Conservation (phyloP, 2,113 vertebrate species). For the Propithecus coquereli region DNA sequence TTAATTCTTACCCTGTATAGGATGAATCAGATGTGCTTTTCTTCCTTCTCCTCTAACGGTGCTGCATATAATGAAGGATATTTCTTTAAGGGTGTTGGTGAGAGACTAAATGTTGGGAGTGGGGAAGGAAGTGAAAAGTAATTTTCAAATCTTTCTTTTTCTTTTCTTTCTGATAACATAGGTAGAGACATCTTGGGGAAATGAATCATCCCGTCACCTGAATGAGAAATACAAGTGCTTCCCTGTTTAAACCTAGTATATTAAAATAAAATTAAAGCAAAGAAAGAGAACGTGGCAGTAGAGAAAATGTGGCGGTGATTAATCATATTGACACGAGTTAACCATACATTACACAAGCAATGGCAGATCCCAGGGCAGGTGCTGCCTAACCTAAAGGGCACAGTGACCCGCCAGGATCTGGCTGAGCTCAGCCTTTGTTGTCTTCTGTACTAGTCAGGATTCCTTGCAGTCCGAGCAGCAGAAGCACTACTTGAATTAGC, state of each 20-base stretch:
- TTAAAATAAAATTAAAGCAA: conserved; percentile 21
- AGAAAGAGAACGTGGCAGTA: background rate
- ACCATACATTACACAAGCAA: background rate
- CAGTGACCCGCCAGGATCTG: background rate
- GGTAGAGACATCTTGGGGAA: background rate
- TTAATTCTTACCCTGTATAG: background rate
- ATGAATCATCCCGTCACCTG: conserved; percentile 31
- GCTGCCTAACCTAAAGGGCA: background rate
- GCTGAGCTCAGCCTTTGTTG: background rate
- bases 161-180: conserved; percentile 34
- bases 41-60: background rate
- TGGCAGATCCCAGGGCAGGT: background rate
- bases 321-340: background rate
- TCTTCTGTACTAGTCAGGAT: background rate
- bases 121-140: background rate
- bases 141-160: background rate
- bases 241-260: background rate
- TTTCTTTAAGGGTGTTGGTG: background rate
- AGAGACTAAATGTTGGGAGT: background rate
- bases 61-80: background rate
- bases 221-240: background rate
- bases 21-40: background rate
- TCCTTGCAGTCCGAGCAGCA: background rate
- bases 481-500: background rate
- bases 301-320: background rate